phyloP scores from a whole-genome alignment of 1,140 invertebrate species.

The Octopus bimaculoides region DNA sequence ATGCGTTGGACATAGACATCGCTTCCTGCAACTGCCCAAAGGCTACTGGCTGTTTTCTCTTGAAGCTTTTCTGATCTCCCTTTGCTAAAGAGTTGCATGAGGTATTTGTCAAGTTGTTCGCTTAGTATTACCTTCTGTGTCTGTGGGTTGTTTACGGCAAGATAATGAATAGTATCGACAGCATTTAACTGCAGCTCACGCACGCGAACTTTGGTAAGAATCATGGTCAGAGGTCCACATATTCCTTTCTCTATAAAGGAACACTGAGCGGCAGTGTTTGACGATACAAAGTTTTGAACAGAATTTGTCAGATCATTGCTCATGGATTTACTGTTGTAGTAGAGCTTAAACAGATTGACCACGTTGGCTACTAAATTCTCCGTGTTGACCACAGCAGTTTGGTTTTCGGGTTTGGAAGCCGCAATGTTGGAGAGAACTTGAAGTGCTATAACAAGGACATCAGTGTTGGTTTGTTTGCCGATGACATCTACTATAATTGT shows the following conservation, averaged over 20 bases:
- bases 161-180: constrained; percentile 46
- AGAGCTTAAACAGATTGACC: constrained; percentile 40
- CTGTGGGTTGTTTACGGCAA: constrained; percentile 46
- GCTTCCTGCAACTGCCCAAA: constrained; percentile 55
- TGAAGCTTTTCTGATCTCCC: constrained; percentile 37
- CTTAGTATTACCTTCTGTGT: constrained; percentile 46
- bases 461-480: constrained; percentile 37
- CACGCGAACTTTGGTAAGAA: constrained; percentile 21
- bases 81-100: constrained; percentile 47
- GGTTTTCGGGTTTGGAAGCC: constrained; percentile 30
- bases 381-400: constrained; percentile 34
- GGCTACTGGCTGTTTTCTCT: constrained; percentile 51
- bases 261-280: constrained; percentile 44
- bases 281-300: constrained; percentile 38
- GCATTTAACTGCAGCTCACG: constrained; percentile 48
- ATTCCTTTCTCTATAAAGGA: constrained; percentile 44
- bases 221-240: constrained; percentile 32
- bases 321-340: constrained; percentile 34
- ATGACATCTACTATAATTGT: constrained; percentile 43
- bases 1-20: constrained; percentile 45
- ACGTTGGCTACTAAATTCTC: constrained; percentile 35
- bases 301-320: constrained; percentile 42
- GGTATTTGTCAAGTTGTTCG: constrained; percentile 42
- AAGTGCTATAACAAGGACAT: constrained; percentile 43
- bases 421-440: constrained; percentile 46